phyloP scores from a whole-genome alignment of 2,888 invertebrate genomes.

The Galeruca laticollis region DNA sequence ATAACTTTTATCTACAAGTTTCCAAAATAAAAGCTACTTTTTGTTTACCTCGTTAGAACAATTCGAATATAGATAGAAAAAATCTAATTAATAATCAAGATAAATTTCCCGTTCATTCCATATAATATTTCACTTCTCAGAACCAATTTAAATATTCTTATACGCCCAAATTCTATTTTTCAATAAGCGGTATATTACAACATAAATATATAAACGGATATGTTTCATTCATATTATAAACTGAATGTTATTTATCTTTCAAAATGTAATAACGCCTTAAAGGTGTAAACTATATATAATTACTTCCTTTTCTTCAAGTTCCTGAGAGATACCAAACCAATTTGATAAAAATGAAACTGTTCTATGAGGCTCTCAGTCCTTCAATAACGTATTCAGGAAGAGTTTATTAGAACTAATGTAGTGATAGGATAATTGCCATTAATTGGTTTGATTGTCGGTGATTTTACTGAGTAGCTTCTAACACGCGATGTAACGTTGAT shows the following conservation, averaged over 20 bases:
- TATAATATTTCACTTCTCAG: too few species aligned
- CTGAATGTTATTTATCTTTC: background rate
- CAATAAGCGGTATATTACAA: too few species aligned
- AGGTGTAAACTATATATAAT: background rate
- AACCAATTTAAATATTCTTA: too few species aligned
- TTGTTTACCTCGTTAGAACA: too few species aligned
- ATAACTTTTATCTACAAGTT: too few species aligned
- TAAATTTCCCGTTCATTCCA: too few species aligned
- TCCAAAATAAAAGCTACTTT: too few species aligned
- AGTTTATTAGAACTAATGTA: constrained; percentile 4
- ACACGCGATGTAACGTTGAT: constrained; percentile 1
- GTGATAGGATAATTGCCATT: constrained; percentile 10
- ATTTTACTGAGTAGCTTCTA: background rate
- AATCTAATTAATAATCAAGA: too few species aligned
- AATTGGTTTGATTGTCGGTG: background rate
- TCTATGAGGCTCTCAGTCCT: background rate
- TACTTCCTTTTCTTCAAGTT: background rate
- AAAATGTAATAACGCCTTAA: background rate
- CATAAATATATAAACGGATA: too few species aligned
- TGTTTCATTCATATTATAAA: too few species aligned
- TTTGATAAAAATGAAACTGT: background rate
- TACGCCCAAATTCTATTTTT: too few species aligned
- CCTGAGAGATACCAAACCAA: background rate
- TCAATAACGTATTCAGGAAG: background rate
- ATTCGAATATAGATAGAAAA: too few species aligned